phyloP scores from a whole-genome alignment of 1,140 invertebrate species.

The Pachypsylla venusta region DNA sequence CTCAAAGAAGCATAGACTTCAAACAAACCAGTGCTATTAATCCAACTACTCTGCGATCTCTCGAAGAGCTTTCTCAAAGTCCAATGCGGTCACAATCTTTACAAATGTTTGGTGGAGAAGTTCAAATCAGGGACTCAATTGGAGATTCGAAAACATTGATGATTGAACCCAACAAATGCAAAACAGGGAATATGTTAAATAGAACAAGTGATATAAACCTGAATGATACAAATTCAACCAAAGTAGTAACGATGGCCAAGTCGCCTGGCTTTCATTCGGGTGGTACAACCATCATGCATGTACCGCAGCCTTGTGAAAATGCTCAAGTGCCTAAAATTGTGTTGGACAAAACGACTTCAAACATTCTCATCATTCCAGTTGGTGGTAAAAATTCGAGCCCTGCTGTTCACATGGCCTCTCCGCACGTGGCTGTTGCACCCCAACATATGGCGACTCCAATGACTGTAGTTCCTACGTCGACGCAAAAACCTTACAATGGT shows the following conservation, averaged over 20 bases:
- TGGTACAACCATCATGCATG: conserved; percentile 26
- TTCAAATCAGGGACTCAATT: conserved; percentile 49
- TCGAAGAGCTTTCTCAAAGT: conserved; percentile 39
- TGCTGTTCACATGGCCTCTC: not conserved
- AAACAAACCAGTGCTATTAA: not conserved
- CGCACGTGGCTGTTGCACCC: not conserved
- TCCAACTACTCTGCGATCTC: conserved; percentile 33
- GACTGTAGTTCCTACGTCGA: conserved; percentile 21
- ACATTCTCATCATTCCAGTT: conserved; percentile 11
- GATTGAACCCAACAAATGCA: conserved; percentile 37
- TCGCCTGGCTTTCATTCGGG: conserved; percentile 30
- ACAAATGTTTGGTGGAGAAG: conserved; percentile 53
- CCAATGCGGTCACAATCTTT: conserved; percentile 37
- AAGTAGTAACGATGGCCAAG: conserved; percentile 31
- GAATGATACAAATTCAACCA: conserved; percentile 8
- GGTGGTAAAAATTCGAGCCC: not conserved
- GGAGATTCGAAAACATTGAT: conserved; percentile 52
- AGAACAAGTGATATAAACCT: not conserved
- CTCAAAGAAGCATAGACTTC: too few relatives aligned
- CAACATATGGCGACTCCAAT: not conserved
- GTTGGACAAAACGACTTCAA: not conserved
- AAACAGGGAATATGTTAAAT: not conserved
- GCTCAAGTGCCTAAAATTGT: not conserved
- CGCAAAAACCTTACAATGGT: conserved; percentile 13
- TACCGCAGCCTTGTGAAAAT: conserved; percentile 21